Percentiles rank a stretch among this genome's conserved stretches.
phyloP scores from a whole-genome alignment of 2,797 vertebrate species.

The Molossus molossus region DNA sequence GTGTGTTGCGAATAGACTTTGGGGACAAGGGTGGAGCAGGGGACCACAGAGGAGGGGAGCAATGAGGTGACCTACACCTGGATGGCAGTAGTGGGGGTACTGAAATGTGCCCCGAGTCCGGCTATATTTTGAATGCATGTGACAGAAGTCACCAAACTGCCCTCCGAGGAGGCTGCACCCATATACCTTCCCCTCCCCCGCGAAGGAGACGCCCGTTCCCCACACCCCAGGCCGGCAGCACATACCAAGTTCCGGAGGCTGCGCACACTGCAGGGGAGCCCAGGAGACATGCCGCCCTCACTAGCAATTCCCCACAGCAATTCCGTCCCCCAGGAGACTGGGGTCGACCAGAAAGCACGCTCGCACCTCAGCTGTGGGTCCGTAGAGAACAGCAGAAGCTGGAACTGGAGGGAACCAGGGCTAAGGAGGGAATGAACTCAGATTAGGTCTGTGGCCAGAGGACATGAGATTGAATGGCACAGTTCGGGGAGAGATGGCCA shows the following conservation, averaged over 20 bases:
- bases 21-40: background rate
- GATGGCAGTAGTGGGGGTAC: fast-evolving
- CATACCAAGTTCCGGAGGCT: background rate
- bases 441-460: background rate
- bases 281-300: background rate
- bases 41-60: background rate
- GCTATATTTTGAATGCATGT: background rate
- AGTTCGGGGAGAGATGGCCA: background rate
- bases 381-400: background rate
- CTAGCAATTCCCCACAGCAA: fast-evolving
- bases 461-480: background rate
- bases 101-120: background rate
- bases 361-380: background rate
- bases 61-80: background rate
- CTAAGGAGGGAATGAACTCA: background rate
- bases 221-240: background rate
- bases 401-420: background rate
- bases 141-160: background rate
- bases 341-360: background rate
- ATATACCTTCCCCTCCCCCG: background rate
- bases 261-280: background rate
- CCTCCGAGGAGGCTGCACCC: background rate
- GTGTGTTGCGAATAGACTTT: background rate
- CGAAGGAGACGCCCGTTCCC: background rate
- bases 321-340: background rate